These are phyloP conservation scores for Drosophila jambulina DNA, from an alignment of 1,140 invertebrate genomes.

Conservation along the genomic window DNA sequence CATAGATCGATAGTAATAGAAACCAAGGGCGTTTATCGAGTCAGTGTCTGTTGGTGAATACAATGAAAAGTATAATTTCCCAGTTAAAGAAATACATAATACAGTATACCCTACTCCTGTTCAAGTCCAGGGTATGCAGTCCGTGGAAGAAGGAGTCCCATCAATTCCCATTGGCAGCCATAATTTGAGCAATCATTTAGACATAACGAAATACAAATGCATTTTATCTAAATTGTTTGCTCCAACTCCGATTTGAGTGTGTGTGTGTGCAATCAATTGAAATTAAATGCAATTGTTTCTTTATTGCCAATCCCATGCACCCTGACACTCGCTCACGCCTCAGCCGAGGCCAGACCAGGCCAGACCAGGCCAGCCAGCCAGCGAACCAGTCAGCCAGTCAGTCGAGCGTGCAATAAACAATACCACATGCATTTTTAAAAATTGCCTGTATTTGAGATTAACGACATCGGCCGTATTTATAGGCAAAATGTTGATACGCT, in stretches of 20 bases:
- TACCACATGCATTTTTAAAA: conserved; percentile 48
- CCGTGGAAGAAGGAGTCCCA: conserved; percentile 20
- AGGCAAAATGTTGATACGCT: conserved; percentile 68
- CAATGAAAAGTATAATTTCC: too few species aligned
- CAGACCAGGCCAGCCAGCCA: background rate
- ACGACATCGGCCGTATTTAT: conserved; percentile 53
- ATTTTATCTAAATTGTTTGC: conserved; percentile 59
- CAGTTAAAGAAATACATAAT: background rate
- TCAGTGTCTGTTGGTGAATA: too few species aligned
- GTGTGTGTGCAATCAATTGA: conserved; percentile 48
- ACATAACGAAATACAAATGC: conserved; percentile 55
- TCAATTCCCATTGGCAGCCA: conserved; percentile 47
- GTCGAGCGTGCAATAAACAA: conserved; percentile 30
- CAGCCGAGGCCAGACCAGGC: background rate
- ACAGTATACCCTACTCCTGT: background rate
- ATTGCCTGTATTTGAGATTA: conserved; percentile 57
- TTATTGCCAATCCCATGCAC: conserved; percentile 57
- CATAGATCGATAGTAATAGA: too few species aligned
- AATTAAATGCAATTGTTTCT: conserved; percentile 66
- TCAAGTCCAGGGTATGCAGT: background rate
- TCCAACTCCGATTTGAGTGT: conserved; percentile 38
- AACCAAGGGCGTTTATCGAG: too few species aligned
- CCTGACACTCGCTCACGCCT: conserved; percentile 39
- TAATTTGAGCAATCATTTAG: conserved; percentile 61
- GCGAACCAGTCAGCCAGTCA: background rate